A percentile compares a stretch with the other conserved stretches of the same genome.
phyloP scores from a whole-genome alignment of 2,888 invertebrate genomes.

The Ornithoptera priamus region DNA sequence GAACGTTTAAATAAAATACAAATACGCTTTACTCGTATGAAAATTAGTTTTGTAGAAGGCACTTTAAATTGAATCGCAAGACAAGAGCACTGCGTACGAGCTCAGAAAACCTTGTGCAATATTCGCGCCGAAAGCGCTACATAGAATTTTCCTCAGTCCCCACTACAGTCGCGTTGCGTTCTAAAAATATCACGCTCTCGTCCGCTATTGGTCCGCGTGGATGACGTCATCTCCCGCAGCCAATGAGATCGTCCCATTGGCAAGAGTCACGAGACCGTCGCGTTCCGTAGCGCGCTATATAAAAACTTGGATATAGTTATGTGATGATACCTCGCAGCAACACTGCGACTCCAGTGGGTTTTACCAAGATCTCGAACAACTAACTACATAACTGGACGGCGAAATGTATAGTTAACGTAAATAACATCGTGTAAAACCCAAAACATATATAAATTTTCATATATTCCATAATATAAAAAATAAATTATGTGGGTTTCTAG shows the following conservation, averaged over 20 bases:
- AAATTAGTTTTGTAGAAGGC: slow-evolving; percentile 25
- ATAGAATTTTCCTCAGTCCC: slow-evolving; percentile 69
- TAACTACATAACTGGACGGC: background rate
- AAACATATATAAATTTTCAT: background rate
- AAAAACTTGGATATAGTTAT: slow-evolving; percentile 38
- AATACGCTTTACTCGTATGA: slow-evolving; percentile 8
- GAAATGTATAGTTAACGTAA: background rate
- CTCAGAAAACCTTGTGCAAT: slow-evolving; percentile 73
- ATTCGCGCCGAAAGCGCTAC: slow-evolving; percentile 43
- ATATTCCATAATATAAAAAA: background rate
- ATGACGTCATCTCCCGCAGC: slow-evolving; percentile 64
- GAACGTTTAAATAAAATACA: slow-evolving; percentile 12
- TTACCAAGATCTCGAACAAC: slow-evolving; percentile 34
- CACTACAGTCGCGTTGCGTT: slow-evolving; percentile 53
- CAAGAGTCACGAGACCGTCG: slow-evolving; percentile 64
- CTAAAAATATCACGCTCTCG: slow-evolving; percentile 66
- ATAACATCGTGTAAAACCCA: background rate
- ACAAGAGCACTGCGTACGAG: slow-evolving; percentile 53
- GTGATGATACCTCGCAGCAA: slow-evolving; percentile 33
- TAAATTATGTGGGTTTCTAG: too few relatives aligned
- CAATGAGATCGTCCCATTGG: slow-evolving; percentile 50
- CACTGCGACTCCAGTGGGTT: slow-evolving; percentile 36
- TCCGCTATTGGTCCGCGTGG: slow-evolving; percentile 51
- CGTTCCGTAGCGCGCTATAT: slow-evolving; percentile 37
- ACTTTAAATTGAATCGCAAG: slow-evolving; percentile 24